phyloP scores from a whole-genome alignment of 2,888 invertebrate genomes.

The Pandemis heparana region DNA sequence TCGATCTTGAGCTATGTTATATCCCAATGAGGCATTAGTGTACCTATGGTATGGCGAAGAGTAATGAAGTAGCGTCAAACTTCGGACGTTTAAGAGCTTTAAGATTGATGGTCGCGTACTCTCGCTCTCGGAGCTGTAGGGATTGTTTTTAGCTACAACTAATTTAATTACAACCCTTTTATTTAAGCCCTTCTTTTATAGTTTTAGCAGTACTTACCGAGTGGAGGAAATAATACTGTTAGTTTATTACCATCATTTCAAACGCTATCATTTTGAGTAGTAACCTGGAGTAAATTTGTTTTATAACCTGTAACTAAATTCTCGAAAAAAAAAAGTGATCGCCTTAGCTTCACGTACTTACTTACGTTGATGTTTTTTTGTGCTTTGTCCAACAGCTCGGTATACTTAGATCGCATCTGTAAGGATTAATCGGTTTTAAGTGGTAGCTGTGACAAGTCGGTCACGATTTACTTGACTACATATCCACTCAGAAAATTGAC shows the following conservation, averaged over 20 bases:
- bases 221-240: background rate
- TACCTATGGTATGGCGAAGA: constrained; percentile 51
- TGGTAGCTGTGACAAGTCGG: background rate
- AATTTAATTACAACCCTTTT: constrained; percentile 28
- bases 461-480: background rate
- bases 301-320: too few species aligned
- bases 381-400: background rate
- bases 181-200: background rate
- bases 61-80: constrained; percentile 62
- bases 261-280: too few species aligned
- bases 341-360: background rate
- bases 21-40: constrained; percentile 46
- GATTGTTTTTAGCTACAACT: constrained; percentile 35
- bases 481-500: background rate
- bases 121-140: constrained; percentile 33
- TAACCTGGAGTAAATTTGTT: too few species aligned
- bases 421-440: background rate
- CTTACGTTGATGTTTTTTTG: background rate
- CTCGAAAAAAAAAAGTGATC: background rate
- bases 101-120: constrained; percentile 62
- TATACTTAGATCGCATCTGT: background rate
- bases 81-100: constrained; percentile 65
- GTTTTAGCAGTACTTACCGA: background rate
- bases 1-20: constrained; percentile 3
- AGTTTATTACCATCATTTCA: background rate